Percentiles rank a stretch among this genome's conserved stretches.
Conservation (phyloP, 2,888 invertebrate species). For the Sminthurinus aureus region DNA sequence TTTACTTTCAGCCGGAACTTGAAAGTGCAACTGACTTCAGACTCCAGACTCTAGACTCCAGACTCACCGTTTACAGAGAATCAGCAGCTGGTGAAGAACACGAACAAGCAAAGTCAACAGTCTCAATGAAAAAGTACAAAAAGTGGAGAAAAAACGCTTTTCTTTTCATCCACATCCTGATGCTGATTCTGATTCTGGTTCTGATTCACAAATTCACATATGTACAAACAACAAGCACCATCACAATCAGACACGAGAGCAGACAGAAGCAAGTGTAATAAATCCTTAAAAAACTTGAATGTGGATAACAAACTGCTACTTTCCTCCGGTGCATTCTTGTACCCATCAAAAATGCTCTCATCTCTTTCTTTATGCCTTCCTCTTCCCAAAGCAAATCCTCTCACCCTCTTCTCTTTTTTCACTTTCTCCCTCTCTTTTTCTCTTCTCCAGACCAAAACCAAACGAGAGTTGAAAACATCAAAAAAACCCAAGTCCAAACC, state of each 20-base stretch:
- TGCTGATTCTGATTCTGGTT: too few species aligned
- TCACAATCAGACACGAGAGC: background rate
- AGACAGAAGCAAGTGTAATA: too few species aligned
- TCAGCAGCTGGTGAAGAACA: background rate
- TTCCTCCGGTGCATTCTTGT: background rate
- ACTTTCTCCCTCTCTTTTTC: background rate
- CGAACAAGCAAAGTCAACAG: background rate
- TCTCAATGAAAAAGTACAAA: background rate
- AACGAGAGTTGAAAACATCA: background rate
- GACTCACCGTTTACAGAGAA: background rate
- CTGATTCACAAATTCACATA: background rate
- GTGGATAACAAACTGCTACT: background rate
- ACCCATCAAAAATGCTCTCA: background rate
- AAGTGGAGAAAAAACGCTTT: background rate
- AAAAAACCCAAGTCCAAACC: too few species aligned
- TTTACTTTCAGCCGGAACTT: conserved; percentile 16
- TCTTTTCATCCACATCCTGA: background rate
- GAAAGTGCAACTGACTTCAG: background rate
- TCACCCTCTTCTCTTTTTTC: background rate
- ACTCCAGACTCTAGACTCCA: background rate
- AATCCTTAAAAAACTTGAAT: too few species aligned
- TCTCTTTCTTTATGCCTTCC: background rate
- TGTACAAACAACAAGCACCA: background rate
- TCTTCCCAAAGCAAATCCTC: background rate
- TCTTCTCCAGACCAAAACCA: background rate